Evolutionary conservation across 2,888 invertebrate genomes (phyloP), one percentile per base, ranked within the genome.

Genomic region (Apoderus coryli): DNA sequence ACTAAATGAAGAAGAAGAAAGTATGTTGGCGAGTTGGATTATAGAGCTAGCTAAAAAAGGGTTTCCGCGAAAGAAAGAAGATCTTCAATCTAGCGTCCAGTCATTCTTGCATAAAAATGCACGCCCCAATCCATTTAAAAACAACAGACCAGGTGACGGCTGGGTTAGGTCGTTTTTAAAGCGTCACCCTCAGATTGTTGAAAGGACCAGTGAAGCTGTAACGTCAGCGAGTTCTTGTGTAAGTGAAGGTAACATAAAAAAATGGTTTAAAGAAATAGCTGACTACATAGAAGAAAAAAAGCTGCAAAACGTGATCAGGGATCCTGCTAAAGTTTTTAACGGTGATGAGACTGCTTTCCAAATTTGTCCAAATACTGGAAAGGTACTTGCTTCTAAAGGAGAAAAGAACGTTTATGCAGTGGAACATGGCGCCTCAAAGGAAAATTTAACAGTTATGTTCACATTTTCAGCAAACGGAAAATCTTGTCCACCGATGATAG

Each of bases 261-360:
- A 44, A 32, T 50, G 48, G 47, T 49, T 49, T 34, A 16, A 10
- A 14, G 41, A 46, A 36, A 43, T 48, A 4, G 13, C 35, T 11
- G 27, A 27, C 4, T 41, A 44, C 30, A 14, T 41, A 7, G 22
- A 25, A 26, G 27, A 27, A 14, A 36, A 36, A 37, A 13, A 33
- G 16, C 23, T 44, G 23, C 33, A 35, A 30, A n/a, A n/a, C n/a
- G 11, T 4, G 5, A 35, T 45, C 24, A 29, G 39, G 4, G 43
- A 47, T 36, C 45, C 44, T 15, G 35, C 38, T 7, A 29, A 43
- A 22, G 34, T 48, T 29, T 46, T 37, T 35, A 48, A 47, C 37
- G 43, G 42, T 4, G 46, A 49, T 36, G 46, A 47, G 34, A 41
- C 43, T 10, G 43, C 44, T 16, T 48, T 48, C 36, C 42, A 41